phyloP scores from a whole-genome alignment of 2,113 vertebrate genomes.

The Spermophilus dauricus region DNA sequence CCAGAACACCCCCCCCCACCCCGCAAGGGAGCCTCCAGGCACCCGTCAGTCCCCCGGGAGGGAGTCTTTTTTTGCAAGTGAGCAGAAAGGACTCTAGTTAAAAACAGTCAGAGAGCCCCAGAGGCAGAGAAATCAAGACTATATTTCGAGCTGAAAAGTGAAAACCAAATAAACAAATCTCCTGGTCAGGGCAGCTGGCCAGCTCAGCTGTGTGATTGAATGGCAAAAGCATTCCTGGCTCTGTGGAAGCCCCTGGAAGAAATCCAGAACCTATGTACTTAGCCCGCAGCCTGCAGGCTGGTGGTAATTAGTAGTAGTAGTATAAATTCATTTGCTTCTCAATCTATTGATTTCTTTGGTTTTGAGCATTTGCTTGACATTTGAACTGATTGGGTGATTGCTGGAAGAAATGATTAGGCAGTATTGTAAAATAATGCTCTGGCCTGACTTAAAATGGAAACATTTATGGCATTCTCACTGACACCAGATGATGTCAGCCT shows the following conservation, averaged over 20 bases:
- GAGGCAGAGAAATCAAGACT: slow-evolving; percentile 72
- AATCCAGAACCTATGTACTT: slow-evolving; percentile 63
- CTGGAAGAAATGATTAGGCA: slow-evolving; percentile 49
- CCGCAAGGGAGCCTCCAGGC: background rate
- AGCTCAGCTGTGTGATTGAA: slow-evolving; percentile 83
- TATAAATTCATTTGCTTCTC: slow-evolving; percentile 59
- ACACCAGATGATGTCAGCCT: slow-evolving; percentile 64
- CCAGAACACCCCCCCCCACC: background rate
- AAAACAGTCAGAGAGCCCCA: slow-evolving; percentile 59
- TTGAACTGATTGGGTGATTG: background rate
- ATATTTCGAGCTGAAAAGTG: slow-evolving; percentile 80
- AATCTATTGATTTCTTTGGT: slow-evolving; percentile 49
- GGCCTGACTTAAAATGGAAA: slow-evolving; percentile 62
- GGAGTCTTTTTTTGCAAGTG: slow-evolving; percentile 68
- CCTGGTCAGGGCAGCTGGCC: slow-evolving; percentile 69
- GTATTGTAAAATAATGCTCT: slow-evolving; percentile 59
- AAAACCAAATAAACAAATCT: slow-evolving; percentile 83
- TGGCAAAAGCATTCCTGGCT: slow-evolving; percentile 76
- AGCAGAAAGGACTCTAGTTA: slow-evolving; percentile 14
- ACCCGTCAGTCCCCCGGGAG: slow-evolving; percentile 57
- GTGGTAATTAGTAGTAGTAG: slow-evolving; percentile 37
- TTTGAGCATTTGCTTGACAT: slow-evolving; percentile 39
- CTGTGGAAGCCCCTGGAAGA: slow-evolving; percentile 80
- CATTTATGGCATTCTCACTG: slow-evolving; percentile 39
- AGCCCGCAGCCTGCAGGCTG: background rate